Conservation (phyloP, 2,888 invertebrate species). For the Drosophila kokeensis region DNA sequence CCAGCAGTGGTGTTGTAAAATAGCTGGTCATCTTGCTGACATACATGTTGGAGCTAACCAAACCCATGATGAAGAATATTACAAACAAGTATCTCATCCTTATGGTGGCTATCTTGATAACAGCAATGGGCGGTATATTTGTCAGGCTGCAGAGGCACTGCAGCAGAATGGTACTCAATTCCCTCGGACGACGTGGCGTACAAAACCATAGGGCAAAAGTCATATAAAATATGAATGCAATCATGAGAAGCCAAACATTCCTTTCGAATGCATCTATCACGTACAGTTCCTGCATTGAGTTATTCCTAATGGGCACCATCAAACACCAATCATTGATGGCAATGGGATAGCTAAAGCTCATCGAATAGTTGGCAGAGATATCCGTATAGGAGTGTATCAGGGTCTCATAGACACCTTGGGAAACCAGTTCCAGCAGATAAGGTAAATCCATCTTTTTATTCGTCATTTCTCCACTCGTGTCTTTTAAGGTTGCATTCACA, state of each 20-base stretch:
- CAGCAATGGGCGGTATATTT: constrained; percentile 53
- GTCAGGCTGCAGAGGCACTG: constrained; percentile 72
- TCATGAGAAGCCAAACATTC: constrained; percentile 66
- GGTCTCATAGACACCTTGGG: constrained; percentile 74
- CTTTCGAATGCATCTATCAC: constrained; percentile 60
- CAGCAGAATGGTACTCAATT: constrained; percentile 65
- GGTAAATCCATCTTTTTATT: constrained; percentile 41
- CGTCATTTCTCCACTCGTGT: constrained; percentile 34
- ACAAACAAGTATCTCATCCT: constrained; percentile 70
- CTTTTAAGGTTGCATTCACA: constrained; percentile 73
- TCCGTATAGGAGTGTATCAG: constrained; percentile 74
- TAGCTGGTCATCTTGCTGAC: constrained; percentile 78
- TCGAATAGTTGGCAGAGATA: constrained; percentile 36
- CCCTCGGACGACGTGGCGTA: constrained; percentile 59
- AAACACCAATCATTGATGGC: constrained; percentile 80
- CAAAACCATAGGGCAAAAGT: constrained; percentile 70
- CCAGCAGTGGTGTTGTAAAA: constrained; percentile 60
- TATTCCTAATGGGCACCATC: constrained; percentile 77
- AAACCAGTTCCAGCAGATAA: constrained; percentile 39
- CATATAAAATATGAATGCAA: constrained; percentile 59
- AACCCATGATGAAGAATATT: constrained; percentile 68
- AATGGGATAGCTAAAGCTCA: constrained; percentile 77
- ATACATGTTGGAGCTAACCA: constrained; percentile 76
- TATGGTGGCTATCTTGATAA: constrained; percentile 46
- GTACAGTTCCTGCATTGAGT: constrained; percentile 67